Conservation (phyloP, 2,113 vertebrate species). For the Rhabdornis inornatus region DNA sequence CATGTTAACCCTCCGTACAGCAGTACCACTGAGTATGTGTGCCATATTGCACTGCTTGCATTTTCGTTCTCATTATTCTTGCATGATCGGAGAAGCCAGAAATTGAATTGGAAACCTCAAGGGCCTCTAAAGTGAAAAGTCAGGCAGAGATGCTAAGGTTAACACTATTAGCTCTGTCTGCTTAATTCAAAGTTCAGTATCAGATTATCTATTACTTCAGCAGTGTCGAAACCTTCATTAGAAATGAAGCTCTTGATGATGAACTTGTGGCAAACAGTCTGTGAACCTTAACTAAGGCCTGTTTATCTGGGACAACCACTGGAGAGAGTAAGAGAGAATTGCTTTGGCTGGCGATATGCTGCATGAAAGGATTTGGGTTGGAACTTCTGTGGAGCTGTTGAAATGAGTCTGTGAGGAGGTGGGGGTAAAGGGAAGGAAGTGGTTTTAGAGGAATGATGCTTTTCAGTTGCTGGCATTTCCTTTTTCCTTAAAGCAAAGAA, state of each 20-base stretch:
- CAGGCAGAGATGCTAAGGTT: constrained; percentile 20
- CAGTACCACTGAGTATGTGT: not conserved
- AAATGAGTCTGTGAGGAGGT: not conserved
- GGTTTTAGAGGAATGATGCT: not conserved
- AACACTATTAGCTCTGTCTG: constrained; percentile 14
- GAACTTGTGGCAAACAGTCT: not conserved
- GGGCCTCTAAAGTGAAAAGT: constrained; percentile 15
- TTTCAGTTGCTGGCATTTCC: not conserved
- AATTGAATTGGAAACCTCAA: constrained; percentile 41
- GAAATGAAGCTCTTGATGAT: constrained; percentile 30
- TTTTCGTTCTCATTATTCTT: constrained; percentile 16
- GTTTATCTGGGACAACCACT: not conserved
- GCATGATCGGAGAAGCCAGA: not conserved
- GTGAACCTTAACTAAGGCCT: constrained; percentile 29
- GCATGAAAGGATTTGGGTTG: not conserved
- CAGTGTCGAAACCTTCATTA: constrained; percentile 6
- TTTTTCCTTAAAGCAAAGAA: not conserved
- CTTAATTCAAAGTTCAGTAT: constrained; percentile 40
- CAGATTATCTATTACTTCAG: constrained; percentile 33
- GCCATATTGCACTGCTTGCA: not conserved
- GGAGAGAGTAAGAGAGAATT: not conserved
- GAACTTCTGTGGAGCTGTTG: not conserved
- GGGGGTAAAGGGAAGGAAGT: not conserved
- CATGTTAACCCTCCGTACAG: not conserved
- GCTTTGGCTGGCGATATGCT: not conserved